These are phyloP conservation scores for Cancer borealis DNA, from an alignment of 2,888 invertebrate species.

Conservation along the genomic window DNA sequence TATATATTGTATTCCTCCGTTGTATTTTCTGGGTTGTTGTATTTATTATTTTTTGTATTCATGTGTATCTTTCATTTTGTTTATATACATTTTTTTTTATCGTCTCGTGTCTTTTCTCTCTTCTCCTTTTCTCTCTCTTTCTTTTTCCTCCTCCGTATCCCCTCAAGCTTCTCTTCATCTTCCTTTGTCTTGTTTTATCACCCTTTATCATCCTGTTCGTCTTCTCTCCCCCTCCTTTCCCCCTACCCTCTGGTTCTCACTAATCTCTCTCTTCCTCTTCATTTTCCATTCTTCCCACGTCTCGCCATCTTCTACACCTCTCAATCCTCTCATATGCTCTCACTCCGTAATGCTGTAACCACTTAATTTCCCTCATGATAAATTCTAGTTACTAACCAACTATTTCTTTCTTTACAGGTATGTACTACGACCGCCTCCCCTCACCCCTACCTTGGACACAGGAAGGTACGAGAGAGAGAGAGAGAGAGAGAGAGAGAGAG, in stretches of 20 bases:
- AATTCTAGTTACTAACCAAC: neutral
- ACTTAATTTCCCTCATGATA: neutral
- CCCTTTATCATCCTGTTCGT: neutral
- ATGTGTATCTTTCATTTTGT: no score
- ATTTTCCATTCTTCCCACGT: neutral
- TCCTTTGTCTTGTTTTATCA: neutral
- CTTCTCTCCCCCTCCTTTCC: neutral
- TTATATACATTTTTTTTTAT: no score
- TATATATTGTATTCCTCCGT: no score
- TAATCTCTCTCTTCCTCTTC: neutral
- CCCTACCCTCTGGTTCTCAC: neutral
- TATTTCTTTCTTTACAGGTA: conserved; percentile 4
- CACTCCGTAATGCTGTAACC: neutral
- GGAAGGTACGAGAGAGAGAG: neutral
- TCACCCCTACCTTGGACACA: neutral
- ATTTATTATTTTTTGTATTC: no score
- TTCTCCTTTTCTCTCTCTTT: neutral
- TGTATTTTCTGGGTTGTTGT: no score
- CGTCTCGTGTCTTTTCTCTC: neutral
- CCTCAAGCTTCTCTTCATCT: conserved; percentile 5
- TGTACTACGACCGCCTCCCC: neutral
- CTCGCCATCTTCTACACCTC: neutral
- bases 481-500: conserved; percentile 2
- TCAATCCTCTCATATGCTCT: neutral
- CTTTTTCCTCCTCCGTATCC: neutral